Evolutionary conservation across 2,797 vertebrate species (phyloP), one percentile per base, ranked within the genome.

Genomic region (Neosilurus mollespiculum): DNA sequence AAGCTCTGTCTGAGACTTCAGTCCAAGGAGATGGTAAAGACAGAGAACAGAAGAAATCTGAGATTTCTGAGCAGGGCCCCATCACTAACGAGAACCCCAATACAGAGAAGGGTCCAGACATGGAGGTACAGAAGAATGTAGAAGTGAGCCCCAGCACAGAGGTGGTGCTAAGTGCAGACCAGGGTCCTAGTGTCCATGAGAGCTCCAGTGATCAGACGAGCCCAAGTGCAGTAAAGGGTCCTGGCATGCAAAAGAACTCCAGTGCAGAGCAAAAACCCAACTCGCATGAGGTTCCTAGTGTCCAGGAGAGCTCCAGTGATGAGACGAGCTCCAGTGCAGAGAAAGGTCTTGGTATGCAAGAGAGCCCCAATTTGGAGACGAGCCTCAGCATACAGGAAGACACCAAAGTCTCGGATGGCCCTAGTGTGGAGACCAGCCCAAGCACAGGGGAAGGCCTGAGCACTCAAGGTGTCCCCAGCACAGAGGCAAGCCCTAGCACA

Each of bases 281-380:
- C 8, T 37, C 80, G 51, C 89, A 89, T 24, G 76, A 53, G 9
- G 86, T 59, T 53, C 87, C 24, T 49, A 62, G 24, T 20, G 20
- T 30, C 70, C 88, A 89, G 34, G 71, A 24, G 6, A 87, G 67
- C 53, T 87, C 14, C 30, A 64, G 18, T 58, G 67, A 34, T 65
- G 15, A 18, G 10, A 86, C 88, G 54, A 22, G 11, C 7, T 8
- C 83, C 3, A 3, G 81, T 9, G 26, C 73, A 62, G 89, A 89
- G 51, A 62, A 53, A 3, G 86, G 51, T 37, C 87, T 6, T 14
- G 76, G 37, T 15, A 4, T 12, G 56, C 71, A 26, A 11, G 87
- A 88, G 26, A 18, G 49, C 20, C 37, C 72, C 3, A 54, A 54
- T 51, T 43, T 7, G 30, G 71, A 70, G 12, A 8, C 11, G 9